Evolutionary conservation across 2,797 vertebrate genomes (phyloP), one percentile per base, ranked within the genome.

Genomic region (Sebastes itinus): DNA sequence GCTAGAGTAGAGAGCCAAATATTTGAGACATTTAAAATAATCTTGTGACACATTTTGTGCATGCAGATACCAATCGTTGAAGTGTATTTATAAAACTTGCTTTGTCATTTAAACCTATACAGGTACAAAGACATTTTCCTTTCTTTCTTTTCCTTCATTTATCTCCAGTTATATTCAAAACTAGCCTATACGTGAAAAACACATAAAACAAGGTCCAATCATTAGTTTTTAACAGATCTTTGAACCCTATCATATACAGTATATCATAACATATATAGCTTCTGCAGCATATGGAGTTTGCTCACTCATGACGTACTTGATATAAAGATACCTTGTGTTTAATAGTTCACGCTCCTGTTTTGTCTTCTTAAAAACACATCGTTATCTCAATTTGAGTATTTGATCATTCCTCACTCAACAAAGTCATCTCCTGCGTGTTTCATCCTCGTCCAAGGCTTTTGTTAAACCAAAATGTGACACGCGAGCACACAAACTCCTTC

Each of bases 391-490:
- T 82, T 76, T 69, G 75, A 81, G 70, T 74, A 77, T 90, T 78
- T 82, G 32, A 84, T 73, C 4, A 42, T 83, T 62, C 67, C 42
- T 25, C 4, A 0, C 9, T 61, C 42, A 69, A 61, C 20, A 12
- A 72, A 80, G 42, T 71, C 78, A 77, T 25, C 79, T 52, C 22
- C 23, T 60, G 22, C 79, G 69, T 63, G 59, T 82, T 90, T 87
- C 60, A 83, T 86, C 32, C 18, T 77, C 27, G 12, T 84, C 63
- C 33, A 1, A 28, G 5, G 54, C 67, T 85, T 88, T 83, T 87
- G 80, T 81, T 73, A n/a, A 89, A 78, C 63, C 72, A 72, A 52
- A 81, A 75, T 58, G 64, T 61, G 81, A 81, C 79, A 89, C 56
- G 69, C 56, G 46, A 46, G 58, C 75, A 75, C 72, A 84, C 58